Evolutionary conservation across 2,113 vertebrate species (phyloP), one percentile per base, ranked within the genome.

Genomic region (Corynorhinus townsendii): DNA sequence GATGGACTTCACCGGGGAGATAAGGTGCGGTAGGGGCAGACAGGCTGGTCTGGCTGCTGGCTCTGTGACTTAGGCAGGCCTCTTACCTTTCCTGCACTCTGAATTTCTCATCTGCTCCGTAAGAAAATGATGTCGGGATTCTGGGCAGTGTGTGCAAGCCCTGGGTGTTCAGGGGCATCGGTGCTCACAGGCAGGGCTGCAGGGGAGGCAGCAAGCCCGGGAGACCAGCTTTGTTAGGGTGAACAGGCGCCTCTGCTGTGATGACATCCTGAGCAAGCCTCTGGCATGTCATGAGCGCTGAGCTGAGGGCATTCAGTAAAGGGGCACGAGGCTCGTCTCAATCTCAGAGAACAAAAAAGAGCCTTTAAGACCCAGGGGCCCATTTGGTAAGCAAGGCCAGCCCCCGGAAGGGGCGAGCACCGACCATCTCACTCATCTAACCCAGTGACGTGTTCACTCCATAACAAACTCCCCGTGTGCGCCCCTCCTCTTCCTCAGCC

Each of bases 381-480:
- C 35, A 35, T 59, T 91, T 43, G 35, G 10, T 30, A 20, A 76
- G 24, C 26, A 35, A 73, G 33, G 16, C 15, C 47, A 59, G 28
- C 28, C 43, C 76, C 40, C 17, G 64, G 40, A n/a, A n/a, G 45
- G 10, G 35, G 26, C 71, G 11, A 33, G 40, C 10, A 26, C 7
- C 43, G 19, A 16, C 5, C 7, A 4, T 14, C 26, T 64, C 62
- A 15, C n/a, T 24, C n/a, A 35, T 26, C 82, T n/a, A n/a, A 45
- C n/a, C 75, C 64, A 4, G 15, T 30, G 52, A 11, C 9, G 5
- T 20, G 30, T 8, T 28, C 11, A 0, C 4, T 33, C 38, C 47
- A 33, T 1, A 20, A 35, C 8, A 3, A 9, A 75, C 11, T 28
- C 28, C 38, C 77, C 7, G 0, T 0, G 0, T 33, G 17, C 35